Evolutionary conservation across 2,797 vertebrate species (phyloP), one percentile per base, ranked within the genome.

Genomic region (Bothrops alternatus): DNA sequence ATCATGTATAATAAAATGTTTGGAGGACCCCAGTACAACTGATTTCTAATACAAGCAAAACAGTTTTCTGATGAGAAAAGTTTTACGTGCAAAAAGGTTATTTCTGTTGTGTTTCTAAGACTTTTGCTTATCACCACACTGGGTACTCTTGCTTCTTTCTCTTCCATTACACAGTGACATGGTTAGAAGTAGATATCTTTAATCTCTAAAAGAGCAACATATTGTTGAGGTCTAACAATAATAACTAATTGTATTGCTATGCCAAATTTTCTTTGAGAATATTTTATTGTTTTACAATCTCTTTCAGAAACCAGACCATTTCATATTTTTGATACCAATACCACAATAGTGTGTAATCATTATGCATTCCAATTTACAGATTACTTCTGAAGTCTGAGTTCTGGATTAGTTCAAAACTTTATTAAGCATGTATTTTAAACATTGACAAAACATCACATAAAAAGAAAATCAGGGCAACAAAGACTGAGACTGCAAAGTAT

Each of bases 351-450:
- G n/a, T 69, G 65, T 88, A 91, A 92, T 69, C 69, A 88, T 91
- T 93, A 92, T 93, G 58, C 69, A 92, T 61, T 93, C 89, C 94
- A 12, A 69, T 92, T 94, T 94, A 90, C 85, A 96, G 93, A 86
- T 91, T 91, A 87, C 37, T 20, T 93, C 93, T 0, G 0, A 95
- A 26, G 20, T 85, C 47, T 91, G 88, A 56, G 28, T 58, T 55
- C 92, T 47, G 63, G 28, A 56, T 57, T 82, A 69, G 90, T 42
- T 88, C 47, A 91, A 92, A 95, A 91, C 57, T 96, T 96, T 94
- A 86, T 92, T 93, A 94, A 95, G 89, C 14, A 95, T 91, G 92
- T 87, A 91, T n/a, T 65, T 94, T 88, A 92, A 94, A 94, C 25
- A 20, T 90, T 94, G 73, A 90, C 86, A 95, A 93, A 95, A 85